Base-by-base conservation (phyloP, 2,797 vertebrate species). In the Babyrousa celebensis region DNA sequence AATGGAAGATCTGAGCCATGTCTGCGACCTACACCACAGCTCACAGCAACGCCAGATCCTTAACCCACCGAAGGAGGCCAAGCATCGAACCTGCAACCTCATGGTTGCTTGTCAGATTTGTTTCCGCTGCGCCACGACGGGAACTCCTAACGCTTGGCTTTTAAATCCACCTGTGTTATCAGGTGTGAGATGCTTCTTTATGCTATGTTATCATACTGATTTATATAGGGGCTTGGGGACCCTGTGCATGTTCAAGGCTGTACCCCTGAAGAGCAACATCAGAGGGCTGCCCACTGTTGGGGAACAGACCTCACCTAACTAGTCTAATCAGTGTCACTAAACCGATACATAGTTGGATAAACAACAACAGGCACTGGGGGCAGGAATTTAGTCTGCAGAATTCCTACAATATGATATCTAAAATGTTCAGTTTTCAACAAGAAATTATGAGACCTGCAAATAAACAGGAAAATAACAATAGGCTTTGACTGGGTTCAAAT, bases 281-380 rank as follows among this genome's bases (percentile, higher is more conserved):
- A 25, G 86, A 79, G 71, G 36, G 43, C 23, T 18, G 2, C 6
- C 7, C 5, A 9, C 43, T 0, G 0, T 21, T 17, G 10, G 18
- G 56, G 36, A 29, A 6, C 8, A 18, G 21, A 48, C 27, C 25
- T 86, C 43, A 36, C 7, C 21, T 29, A 52, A 17, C 40, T 5
- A 5, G 14, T 54, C 48, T 27, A 54, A 65, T 32, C 65, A 25
- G 21, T 16, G 63, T 54, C 32, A 5, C 65, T 10, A 54, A 43
- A 40, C 36, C 77, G 72, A 52, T 21, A 62, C 18, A 7, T 5
- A 18, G 36, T 12, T 60, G 87, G 78, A 67, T 17, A 54, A 79
- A 40, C 40, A 70, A 20, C 56, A 62, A 58, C 7, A 40, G 29
- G 43, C 68, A 48, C 29, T 0, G 5, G 15, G 52, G 17, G 15